A percentile compares a stretch with the other conserved stretches of the same genome.
Conservation (phyloP, 2,888 invertebrate genomes). For the Agriopis aurantiaria region DNA sequence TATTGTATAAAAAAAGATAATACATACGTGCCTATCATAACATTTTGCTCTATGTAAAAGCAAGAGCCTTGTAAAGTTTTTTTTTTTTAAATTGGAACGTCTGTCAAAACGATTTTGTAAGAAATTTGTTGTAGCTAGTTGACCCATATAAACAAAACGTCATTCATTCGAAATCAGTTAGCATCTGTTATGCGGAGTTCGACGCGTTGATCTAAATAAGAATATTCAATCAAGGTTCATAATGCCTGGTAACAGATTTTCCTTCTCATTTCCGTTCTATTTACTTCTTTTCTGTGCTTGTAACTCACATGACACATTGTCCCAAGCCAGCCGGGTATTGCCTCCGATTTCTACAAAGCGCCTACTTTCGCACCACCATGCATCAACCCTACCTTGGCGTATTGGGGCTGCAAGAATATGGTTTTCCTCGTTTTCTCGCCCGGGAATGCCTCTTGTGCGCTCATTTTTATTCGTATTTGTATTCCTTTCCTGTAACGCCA, state of each 20-base stretch:
- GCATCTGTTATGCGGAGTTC: too few relatives aligned
- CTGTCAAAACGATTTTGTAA: too few relatives aligned
- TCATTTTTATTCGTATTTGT: slow-evolving; percentile 84
- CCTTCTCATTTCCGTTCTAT: too few relatives aligned
- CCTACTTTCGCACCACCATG: slow-evolving; percentile 22
- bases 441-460: slow-evolving; percentile 73
- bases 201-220: too few relatives aligned
- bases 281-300: too few relatives aligned
- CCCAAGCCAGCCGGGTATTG: neutral
- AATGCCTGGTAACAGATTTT: too few relatives aligned
- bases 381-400: slow-evolving; percentile 56
- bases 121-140: too few relatives aligned
- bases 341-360: neutral
- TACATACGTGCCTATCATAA: neutral
- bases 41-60: neutral
- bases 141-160: too few relatives aligned
- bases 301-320: neutral
- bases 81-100: too few relatives aligned
- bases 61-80: neutral
- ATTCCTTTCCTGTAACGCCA: slow-evolving; percentile 81
- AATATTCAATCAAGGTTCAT: too few relatives aligned
- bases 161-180: too few relatives aligned
- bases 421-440: slow-evolving; percentile 78
- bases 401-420: slow-evolving; percentile 71
- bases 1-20: too few relatives aligned